Percentiles rank a stretch among this genome's conserved stretches.
Conservation (phyloP, 2,113 vertebrate genomes). For the Centrocercus urophasianus region DNA sequence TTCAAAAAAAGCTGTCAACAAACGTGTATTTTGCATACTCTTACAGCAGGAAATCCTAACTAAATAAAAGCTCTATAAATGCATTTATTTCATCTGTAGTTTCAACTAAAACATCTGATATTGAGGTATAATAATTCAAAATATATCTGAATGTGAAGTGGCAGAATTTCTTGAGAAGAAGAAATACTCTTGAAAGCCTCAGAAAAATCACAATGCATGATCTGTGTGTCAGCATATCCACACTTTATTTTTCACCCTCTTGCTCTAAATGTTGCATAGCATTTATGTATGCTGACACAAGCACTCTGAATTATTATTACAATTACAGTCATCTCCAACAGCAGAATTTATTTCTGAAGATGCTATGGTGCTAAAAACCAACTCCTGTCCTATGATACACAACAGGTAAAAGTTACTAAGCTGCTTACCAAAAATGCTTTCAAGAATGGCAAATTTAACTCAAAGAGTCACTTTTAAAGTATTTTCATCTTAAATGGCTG, state of each 20-base stretch:
- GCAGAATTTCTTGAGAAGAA: not conserved
- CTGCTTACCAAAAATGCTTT: not conserved
- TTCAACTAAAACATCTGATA: not conserved
- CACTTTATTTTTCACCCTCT: not conserved
- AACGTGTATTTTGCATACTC: fast-evolving
- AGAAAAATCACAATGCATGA: too few relatives aligned
- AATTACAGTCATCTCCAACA: fast-evolving
- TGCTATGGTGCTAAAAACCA: not conserved
- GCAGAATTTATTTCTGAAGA: not conserved
- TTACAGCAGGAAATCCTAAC: not conserved
- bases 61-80: not conserved
- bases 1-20: not conserved
- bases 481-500: not conserved
- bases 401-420: not conserved
- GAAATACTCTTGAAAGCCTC: not conserved
- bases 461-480: not conserved
- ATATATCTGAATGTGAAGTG: not conserved
- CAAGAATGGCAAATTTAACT: not conserved
- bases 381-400: not conserved
- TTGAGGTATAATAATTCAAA: not conserved
- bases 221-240: fast-evolving
- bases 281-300: too few relatives aligned
- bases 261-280: not conserved
- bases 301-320: not conserved
- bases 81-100: too few relatives aligned